phyloP scores from a whole-genome alignment of 1,140 invertebrate genomes.

The Anastatus disparis region DNA sequence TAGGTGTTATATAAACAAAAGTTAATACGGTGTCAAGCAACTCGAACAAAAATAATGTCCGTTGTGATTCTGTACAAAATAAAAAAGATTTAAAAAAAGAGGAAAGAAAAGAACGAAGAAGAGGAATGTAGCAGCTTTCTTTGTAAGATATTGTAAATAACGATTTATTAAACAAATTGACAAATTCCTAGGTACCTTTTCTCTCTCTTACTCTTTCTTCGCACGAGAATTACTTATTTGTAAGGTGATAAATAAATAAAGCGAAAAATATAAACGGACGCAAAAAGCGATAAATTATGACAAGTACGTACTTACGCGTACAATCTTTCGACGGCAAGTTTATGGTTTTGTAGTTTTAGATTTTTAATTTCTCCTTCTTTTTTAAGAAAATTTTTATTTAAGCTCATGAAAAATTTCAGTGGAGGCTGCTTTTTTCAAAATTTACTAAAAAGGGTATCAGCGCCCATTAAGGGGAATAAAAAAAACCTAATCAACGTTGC shows the following conservation, averaged over 20 bases:
- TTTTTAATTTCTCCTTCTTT: conserved; percentile 15
- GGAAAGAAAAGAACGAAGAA: conserved; percentile 54
- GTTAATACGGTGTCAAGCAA: conserved; percentile 49
- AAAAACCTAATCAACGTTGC: conserved; percentile 44
- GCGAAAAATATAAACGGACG: conserved; percentile 43
- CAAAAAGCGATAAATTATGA: conserved; percentile 43
- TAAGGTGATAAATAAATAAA: conserved; percentile 47
- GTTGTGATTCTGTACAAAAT: conserved; percentile 59
- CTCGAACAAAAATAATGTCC: conserved; percentile 46
- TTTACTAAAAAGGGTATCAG: background rate
- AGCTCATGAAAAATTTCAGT: conserved; percentile 25
- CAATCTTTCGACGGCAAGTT: conserved; percentile 29
- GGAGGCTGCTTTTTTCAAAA: conserved; percentile 14
- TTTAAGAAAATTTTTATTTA: background rate
- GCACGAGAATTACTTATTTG: conserved; percentile 52
- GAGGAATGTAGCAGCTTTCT: conserved; percentile 61
- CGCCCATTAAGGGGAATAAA: conserved; percentile 17
- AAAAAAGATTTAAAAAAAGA: conserved; percentile 44
- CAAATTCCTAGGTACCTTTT: conserved; percentile 60
- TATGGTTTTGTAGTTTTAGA: conserved; percentile 15
- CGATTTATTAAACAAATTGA: conserved; percentile 66
- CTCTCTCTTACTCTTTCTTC: conserved; percentile 54
- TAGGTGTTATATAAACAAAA: conserved; percentile 58
- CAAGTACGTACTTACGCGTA: conserved; percentile 34
- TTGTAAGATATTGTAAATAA: conserved; percentile 68